Conservation (phyloP, 2,888 invertebrate genomes). For the Drosophila borealis region DNA sequence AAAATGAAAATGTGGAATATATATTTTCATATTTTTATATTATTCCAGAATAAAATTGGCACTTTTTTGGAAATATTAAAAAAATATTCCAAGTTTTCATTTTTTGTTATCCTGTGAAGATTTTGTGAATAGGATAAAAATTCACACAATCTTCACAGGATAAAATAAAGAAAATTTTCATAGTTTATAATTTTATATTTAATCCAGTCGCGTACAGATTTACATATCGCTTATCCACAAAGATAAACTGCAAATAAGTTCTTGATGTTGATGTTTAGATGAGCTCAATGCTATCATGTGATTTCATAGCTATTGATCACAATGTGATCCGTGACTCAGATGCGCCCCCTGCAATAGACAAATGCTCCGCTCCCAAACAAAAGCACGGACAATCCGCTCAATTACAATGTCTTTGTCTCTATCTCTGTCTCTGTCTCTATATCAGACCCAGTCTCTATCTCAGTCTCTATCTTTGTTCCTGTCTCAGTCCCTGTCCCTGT, state of each 20-base stretch:
- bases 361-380: conserved; percentile 35
- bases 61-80: too few species aligned
- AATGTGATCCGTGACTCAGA: conserved; percentile 26
- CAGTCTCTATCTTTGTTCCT: background rate
- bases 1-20: too few species aligned
- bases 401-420: conserved; percentile 24
- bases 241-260: background rate
- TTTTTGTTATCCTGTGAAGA: too few species aligned
- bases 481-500: background rate
- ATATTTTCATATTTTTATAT: too few species aligned
- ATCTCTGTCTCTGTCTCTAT: background rate
- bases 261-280: background rate
- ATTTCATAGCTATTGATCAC: conserved; percentile 25
- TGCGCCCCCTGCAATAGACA: background rate
- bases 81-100: too few species aligned
- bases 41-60: too few species aligned
- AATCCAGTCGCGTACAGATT: too few species aligned
- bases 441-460: background rate
- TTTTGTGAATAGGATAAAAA: too few species aligned
- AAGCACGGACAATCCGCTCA: conserved; percentile 27
- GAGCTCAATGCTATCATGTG: conserved; percentile 19
- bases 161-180: too few species aligned
- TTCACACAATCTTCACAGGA: too few species aligned
- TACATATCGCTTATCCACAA: too few species aligned
- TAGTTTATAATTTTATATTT: too few species aligned